phyloP scores from a whole-genome alignment of 2,888 invertebrate species.

The Uloborus plumipes region DNA sequence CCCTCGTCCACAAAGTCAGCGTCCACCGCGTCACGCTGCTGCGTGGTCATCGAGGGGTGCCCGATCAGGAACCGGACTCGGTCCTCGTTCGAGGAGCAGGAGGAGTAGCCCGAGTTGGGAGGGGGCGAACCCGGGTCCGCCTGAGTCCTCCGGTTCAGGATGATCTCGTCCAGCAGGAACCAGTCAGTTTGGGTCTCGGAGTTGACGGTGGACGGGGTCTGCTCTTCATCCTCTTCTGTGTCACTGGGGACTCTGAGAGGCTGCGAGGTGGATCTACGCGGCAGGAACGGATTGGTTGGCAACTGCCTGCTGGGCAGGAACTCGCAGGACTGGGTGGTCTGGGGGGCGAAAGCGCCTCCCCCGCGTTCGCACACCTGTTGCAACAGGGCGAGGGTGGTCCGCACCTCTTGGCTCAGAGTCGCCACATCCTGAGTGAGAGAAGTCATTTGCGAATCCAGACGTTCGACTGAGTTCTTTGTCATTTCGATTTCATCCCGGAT shows the following conservation, averaged over 20 bases:
- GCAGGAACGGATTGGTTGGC: conserved; percentile 35
- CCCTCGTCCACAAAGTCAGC: conserved; percentile 56
- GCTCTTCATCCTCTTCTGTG: neutral
- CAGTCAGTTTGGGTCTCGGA: conserved; percentile 66
- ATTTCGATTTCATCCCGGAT: conserved; percentile 64
- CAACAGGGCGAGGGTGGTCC: conserved; percentile 65
- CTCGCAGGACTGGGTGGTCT: conserved; percentile 58
- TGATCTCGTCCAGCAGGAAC: conserved; percentile 64
- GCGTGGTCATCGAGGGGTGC: conserved; percentile 8
- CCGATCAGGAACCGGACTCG: conserved; percentile 63
- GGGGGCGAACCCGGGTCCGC: conserved; percentile 61
- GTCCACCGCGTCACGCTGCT: conserved; percentile 50
- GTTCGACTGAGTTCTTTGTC: conserved; percentile 76
- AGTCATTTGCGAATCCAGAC: conserved; percentile 85
- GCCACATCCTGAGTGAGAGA: conserved; percentile 88
- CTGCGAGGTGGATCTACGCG: conserved; percentile 57
- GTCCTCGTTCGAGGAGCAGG: conserved; percentile 64
- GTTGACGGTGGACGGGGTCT: conserved; percentile 31
- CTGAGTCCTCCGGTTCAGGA: conserved; percentile 28
- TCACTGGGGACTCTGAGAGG: conserved; percentile 49
- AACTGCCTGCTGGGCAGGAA: conserved; percentile 42
- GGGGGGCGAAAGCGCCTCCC: conserved; percentile 19
- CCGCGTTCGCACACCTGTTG: conserved; percentile 50
- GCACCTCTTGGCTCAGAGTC: conserved; percentile 84
- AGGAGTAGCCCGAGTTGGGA: conserved; percentile 65